Percentiles rank a stretch among this genome's conserved stretches.
Evolutionary conservation across 2,888 invertebrate species (phyloP).

Genomic region (Vanessa cardui): DNA sequence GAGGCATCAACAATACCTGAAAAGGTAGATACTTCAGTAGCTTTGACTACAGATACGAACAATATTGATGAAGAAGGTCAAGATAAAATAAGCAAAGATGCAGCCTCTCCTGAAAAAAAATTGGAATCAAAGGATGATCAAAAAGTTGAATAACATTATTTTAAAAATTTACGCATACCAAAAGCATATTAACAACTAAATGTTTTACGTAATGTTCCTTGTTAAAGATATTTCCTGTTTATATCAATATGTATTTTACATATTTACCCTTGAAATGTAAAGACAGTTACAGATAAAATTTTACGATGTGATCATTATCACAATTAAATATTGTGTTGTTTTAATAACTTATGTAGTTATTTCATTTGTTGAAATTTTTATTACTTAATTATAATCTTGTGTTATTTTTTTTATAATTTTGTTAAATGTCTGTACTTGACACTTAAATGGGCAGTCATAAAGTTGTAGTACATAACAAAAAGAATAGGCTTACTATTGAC

Average conservation of each 20-base stretch:
- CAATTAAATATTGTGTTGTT: background rate
- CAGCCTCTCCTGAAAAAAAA: slow-evolving; percentile 28
- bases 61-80: slow-evolving; percentile 50
- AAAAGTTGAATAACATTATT: slow-evolving; percentile 18
- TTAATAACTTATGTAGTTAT: slow-evolving; percentile 13
- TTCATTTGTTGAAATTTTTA: slow-evolving; percentile 16
- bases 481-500: background rate
- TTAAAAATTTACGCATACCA: background rate
- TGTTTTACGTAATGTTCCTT: background rate
- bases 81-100: slow-evolving; percentile 38
- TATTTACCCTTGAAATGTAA: background rate
- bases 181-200: background rate
- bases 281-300: background rate
- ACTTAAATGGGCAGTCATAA: slow-evolving; percentile 2
- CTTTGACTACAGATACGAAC: slow-evolving; percentile 56
- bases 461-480: slow-evolving; percentile 2
- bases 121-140: slow-evolving; percentile 17
- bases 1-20: slow-evolving; percentile 53
- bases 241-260: background rate
- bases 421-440: slow-evolving; percentile 5
- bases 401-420: slow-evolving; percentile 11
- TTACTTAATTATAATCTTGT: slow-evolving; percentile 8
- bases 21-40: slow-evolving; percentile 59
- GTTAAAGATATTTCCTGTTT: background rate
- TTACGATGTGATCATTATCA: slow-evolving; percentile 1